phyloP scores from a whole-genome alignment of 1,140 invertebrate species.

The Plutomurus gul region DNA sequence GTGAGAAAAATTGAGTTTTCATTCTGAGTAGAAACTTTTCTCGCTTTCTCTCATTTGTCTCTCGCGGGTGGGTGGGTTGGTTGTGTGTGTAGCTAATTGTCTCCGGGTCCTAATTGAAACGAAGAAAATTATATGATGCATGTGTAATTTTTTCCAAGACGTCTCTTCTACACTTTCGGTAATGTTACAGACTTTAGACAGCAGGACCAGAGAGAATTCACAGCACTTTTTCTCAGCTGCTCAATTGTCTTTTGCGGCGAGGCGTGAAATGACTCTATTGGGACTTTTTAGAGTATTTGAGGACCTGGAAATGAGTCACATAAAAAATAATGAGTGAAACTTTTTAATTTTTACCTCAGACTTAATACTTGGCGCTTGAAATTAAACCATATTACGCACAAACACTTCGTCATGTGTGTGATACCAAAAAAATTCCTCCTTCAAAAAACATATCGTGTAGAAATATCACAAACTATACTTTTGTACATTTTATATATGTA shows the following conservation, averaged over 20 bases:
- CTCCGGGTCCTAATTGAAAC: neutral
- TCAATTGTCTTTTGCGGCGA: constrained; percentile 6
- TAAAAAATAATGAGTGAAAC: constrained; percentile 23
- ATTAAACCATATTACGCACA: no score
- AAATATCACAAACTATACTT: no score
- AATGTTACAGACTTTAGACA: neutral
- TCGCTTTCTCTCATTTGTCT: neutral
- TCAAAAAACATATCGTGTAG: no score
- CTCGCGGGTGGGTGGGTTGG: neutral
- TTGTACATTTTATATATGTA: no score
- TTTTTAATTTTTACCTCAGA: constrained; percentile 28
- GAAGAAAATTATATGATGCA: constrained; percentile 3
- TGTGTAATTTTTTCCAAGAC: neutral
- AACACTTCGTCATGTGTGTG: no score
- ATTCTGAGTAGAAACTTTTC: neutral
- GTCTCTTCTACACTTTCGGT: neutral
- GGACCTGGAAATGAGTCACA: neutral
- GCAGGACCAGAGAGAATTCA: neutral
- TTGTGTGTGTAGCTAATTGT: neutral
- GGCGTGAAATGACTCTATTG: constrained; percentile 5
- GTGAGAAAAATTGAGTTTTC: constrained; percentile 8
- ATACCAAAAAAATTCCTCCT: no score
- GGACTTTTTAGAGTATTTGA: constrained; percentile 1
- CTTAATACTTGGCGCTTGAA: no score
- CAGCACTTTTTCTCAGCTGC: neutral